phyloP scores from a whole-genome alignment of 2,888 invertebrate genomes.

The Coenonympha glycerion region DNA sequence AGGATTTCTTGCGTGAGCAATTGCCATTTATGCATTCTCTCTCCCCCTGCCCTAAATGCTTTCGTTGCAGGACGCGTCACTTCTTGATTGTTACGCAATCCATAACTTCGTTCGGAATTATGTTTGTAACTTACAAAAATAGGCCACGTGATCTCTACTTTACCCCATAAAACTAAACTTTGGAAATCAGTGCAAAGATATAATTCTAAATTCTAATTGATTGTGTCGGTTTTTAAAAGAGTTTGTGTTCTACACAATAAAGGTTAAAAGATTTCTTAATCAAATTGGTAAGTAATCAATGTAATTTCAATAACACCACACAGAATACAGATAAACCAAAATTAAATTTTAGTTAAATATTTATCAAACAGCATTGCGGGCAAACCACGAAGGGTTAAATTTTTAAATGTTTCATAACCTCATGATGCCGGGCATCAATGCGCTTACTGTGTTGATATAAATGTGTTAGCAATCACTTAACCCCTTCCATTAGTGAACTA shows the following conservation, averaged over 20 bases:
- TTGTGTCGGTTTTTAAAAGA: too few relatives aligned
- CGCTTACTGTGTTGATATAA: background rate
- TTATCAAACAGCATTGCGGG: background rate
- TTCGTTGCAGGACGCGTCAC: background rate
- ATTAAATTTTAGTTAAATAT: background rate
- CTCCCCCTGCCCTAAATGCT: background rate
- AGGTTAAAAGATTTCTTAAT: too few relatives aligned
- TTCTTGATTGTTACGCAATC: background rate
- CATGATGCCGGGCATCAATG: background rate
- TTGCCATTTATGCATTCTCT: background rate
- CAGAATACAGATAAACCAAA: background rate
- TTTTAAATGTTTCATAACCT: background rate
- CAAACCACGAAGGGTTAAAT: background rate
- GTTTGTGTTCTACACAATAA: too few relatives aligned
- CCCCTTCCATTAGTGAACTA: conserved; percentile 6
- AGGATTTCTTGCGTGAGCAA: conserved; percentile 1
- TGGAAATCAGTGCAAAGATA: too few relatives aligned
- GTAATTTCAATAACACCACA: background rate
- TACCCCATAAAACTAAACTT: too few relatives aligned
- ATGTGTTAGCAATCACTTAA: background rate
- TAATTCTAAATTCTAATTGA: too few relatives aligned
- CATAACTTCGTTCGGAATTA: background rate
- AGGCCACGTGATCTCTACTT: too few relatives aligned
- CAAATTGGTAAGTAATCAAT: background rate
- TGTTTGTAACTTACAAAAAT: background rate